Conservation (phyloP, 2,113 vertebrate genomes). For the Carassius gibelio region DNA sequence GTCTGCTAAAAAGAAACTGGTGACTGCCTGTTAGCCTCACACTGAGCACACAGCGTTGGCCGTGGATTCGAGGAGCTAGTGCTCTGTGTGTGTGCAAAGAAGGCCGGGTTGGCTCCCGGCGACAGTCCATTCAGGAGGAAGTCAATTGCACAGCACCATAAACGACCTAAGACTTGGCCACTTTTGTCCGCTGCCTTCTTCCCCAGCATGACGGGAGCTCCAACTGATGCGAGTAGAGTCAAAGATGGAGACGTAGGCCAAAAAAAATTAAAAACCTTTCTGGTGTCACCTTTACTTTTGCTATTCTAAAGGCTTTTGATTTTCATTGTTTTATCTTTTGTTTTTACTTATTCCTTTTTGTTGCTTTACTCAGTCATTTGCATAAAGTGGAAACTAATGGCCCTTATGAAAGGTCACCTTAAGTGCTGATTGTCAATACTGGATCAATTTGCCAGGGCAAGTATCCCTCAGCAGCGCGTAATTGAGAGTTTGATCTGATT, state of each 20-base stretch:
- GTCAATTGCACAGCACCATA: slow-evolving; percentile 44
- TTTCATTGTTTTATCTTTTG: neutral
- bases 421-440: slow-evolving; percentile 79
- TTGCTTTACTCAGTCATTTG: slow-evolving; percentile 57
- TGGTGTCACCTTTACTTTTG: neutral
- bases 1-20: slow-evolving; percentile 47
- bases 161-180: slow-evolving; percentile 23
- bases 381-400: slow-evolving; percentile 54
- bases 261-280: neutral
- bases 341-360: slow-evolving; percentile 45
- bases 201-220: slow-evolving; percentile 32
- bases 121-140: slow-evolving; percentile 47
- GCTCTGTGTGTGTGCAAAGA: slow-evolving; percentile 23
- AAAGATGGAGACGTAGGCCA: neutral
- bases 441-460: slow-evolving; percentile 74
- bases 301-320: neutral
- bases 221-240: slow-evolving; percentile 15
- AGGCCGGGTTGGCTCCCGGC: slow-evolving; percentile 25
- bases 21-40: slow-evolving; percentile 20
- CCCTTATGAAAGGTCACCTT: slow-evolving; percentile 75
- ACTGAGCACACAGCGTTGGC: neutral
- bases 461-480: slow-evolving; percentile 74
- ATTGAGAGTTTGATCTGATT: slow-evolving; percentile 78
- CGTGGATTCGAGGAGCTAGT: neutral
- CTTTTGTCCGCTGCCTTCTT: slow-evolving; percentile 45